Conservation (phyloP, 1,140 invertebrate genomes). For the Tetramorium simillimum region DNA sequence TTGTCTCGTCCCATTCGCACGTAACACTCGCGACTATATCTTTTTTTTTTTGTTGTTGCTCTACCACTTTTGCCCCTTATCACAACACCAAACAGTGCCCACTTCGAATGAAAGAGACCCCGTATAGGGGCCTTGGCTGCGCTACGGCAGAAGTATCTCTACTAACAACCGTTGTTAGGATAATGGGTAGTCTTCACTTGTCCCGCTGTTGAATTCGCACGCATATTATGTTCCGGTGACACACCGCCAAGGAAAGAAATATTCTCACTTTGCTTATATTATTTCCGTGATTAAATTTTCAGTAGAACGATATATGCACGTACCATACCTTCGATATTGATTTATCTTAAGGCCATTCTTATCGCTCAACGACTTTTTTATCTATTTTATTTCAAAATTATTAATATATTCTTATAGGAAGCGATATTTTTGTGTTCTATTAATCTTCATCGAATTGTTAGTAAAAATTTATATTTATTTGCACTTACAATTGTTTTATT, state of each 20-base stretch:
- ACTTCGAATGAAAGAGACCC: slow-evolving; percentile 63
- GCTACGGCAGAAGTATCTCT: slow-evolving; percentile 54
- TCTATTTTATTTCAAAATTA: slow-evolving; percentile 8
- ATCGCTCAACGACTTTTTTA: neutral
- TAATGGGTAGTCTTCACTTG: slow-evolving; percentile 40
- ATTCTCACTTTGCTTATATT: slow-evolving; percentile 54
- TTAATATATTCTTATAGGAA: neutral
- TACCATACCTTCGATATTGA: neutral
- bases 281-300: slow-evolving; percentile 23
- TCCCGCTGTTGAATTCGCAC: slow-evolving; percentile 6
- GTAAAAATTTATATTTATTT: neutral
- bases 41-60: slow-evolving; percentile 63
- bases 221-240: slow-evolving; percentile 9
- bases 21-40: slow-evolving; percentile 48
- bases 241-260: slow-evolving; percentile 18
- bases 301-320: neutral
- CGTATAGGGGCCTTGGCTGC: slow-evolving; percentile 18
- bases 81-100: slow-evolving; percentile 73
- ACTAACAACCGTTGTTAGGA: slow-evolving; percentile 56
- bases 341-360: neutral
- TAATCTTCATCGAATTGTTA: neutral
- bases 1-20: slow-evolving; percentile 31
- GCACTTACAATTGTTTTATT: slow-evolving; percentile 5
- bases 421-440: neutral
- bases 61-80: slow-evolving; percentile 76